Conservation (phyloP, 2,113 vertebrate genomes). For the Leucopsar rothschildi region DNA sequence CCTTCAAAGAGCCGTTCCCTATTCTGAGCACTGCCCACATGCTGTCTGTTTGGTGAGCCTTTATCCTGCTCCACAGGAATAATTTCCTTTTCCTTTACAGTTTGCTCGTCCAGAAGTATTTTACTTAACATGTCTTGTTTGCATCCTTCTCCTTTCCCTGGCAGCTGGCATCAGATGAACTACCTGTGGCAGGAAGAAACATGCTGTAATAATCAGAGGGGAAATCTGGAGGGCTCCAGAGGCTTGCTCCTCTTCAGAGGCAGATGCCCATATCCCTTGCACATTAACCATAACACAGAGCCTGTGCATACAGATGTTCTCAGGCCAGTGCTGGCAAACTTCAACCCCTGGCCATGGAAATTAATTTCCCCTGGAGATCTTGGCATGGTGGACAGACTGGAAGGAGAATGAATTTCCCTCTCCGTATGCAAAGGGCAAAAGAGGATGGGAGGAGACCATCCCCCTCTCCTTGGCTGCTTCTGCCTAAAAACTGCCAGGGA, state of each 20-base stretch:
- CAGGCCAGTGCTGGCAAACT: not conserved
- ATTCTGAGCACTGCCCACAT: conserved; percentile 1
- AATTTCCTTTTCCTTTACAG: conserved; percentile 30
- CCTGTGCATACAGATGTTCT: not conserved
- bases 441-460: not conserved
- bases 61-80: conserved; percentile 18
- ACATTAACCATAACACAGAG: not conserved
- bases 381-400: not conserved
- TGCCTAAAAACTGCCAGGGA: not conserved
- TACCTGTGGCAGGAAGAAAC: conserved; percentile 50
- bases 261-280: not conserved
- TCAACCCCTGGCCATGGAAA: not conserved
- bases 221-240: conserved; percentile 34
- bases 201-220: conserved; percentile 24
- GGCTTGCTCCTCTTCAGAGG: not conserved
- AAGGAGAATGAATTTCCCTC: not conserved
- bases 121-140: conserved; percentile 9
- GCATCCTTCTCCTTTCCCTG: not conserved
- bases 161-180: conserved; percentile 28
- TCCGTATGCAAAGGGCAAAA: not conserved
- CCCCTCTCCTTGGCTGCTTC: not conserved
- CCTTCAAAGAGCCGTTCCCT: not conserved
- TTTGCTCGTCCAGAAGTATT: not conserved
- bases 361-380: not conserved
- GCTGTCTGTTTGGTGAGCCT: not conserved